Evolutionary conservation across 2,113 vertebrate genomes (phyloP).

Genomic region (Motacilla alba): DNA sequence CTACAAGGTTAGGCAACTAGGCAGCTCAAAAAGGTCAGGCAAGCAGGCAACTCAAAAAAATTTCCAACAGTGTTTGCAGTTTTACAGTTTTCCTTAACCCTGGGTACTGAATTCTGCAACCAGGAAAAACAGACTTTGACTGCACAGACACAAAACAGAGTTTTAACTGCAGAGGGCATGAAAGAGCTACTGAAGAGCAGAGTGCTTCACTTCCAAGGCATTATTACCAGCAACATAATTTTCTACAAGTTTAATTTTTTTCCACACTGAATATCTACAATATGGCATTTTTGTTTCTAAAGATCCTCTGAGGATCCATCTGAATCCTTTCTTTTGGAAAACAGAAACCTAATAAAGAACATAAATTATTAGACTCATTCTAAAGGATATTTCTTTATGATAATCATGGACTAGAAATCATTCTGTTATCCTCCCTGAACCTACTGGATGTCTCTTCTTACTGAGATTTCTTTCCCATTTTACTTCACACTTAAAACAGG

Average conservation of each 20-base stretch:
- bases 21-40: not conserved
- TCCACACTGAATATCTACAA: not conserved
- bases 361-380: not conserved
- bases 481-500: not conserved
- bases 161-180: slow-evolving; percentile 59
- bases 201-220: not conserved
- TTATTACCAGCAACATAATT: not conserved
- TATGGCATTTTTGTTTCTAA: not conserved
- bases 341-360: not conserved
- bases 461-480: not conserved
- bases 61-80: not conserved
- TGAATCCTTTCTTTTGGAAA: not conserved
- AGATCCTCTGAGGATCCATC: not conserved
- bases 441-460: not conserved
- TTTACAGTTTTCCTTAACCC: not conserved
- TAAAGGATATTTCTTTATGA: not conserved
- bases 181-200: slow-evolving; percentile 42
- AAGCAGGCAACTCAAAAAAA: not conserved
- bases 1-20: not conserved
- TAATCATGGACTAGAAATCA: not conserved
- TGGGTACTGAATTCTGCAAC: not conserved
- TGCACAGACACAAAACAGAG: not conserved
- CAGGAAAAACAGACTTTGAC: not conserved
- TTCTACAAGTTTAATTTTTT: not conserved
- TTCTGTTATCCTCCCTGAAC: not conserved